Conservation (phyloP, 2,888 invertebrate genomes). For the Drosophila falleni region DNA sequence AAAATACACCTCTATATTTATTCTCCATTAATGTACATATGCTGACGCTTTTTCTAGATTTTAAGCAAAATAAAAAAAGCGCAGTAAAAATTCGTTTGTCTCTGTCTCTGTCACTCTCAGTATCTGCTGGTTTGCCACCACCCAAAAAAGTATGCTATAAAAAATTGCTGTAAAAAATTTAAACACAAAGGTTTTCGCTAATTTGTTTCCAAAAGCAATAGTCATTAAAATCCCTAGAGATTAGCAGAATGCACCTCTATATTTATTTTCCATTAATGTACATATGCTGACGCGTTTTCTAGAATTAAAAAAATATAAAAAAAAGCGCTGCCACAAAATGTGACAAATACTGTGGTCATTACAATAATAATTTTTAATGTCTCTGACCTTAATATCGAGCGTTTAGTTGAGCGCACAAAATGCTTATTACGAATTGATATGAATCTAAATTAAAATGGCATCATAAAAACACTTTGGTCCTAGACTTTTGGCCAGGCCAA, state of each 20-base stretch:
- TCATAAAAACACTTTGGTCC: slow-evolving; percentile 69
- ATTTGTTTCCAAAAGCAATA: no score
- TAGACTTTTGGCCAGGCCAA: slow-evolving; percentile 41
- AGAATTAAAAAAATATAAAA: not conserved
- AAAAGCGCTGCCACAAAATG: slow-evolving; percentile 7
- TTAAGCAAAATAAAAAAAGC: slow-evolving; percentile 5
- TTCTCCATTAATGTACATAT: slow-evolving; percentile 2
- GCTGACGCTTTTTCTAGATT: slow-evolving; percentile 4
- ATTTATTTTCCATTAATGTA: not conserved
- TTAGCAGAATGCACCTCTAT: not conserved
- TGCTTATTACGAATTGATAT: slow-evolving; percentile 76
- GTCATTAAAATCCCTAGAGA: not conserved
- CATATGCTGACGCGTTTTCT: slow-evolving; percentile 16
- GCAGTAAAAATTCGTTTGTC: no score
- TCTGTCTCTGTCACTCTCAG: no score
- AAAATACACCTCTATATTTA: not conserved
- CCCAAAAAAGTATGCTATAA: no score
- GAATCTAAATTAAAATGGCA: slow-evolving; percentile 80
- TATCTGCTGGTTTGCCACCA: no score
- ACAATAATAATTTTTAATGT: slow-evolving; percentile 63
- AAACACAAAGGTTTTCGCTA: no score
- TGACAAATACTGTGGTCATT: slow-evolving; percentile 32
- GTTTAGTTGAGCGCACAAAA: slow-evolving; percentile 51
- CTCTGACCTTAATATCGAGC: slow-evolving; percentile 59
- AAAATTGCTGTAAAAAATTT: no score